phyloP scores from a whole-genome alignment of 1,140 invertebrate genomes.

The Cotesia chilonis region DNA sequence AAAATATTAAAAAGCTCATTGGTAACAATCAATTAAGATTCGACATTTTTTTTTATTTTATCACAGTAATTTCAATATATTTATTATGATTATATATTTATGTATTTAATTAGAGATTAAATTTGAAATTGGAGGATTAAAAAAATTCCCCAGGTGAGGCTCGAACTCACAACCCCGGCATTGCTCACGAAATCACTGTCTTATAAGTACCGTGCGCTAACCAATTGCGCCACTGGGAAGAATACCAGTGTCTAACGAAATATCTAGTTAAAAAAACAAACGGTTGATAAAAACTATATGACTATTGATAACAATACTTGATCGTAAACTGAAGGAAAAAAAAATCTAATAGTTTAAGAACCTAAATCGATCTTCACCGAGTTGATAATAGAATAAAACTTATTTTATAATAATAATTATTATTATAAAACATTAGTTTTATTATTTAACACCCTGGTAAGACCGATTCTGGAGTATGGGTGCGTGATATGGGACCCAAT shows the following conservation, averaged over 20 bases:
- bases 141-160: constrained; percentile 90
- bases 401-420: too few species aligned
- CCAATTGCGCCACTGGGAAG: constrained; percentile 96
- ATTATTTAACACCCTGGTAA: neutral
- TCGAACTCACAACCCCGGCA: constrained; percentile 98
- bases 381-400: too few species aligned
- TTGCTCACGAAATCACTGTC: constrained; percentile 85
- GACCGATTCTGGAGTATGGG: neutral
- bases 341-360: too few species aligned
- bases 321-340: too few species aligned
- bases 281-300: neutral
- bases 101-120: neutral
- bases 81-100: too few species aligned
- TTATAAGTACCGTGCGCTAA: constrained; percentile 98
- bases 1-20: neutral
- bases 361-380: too few species aligned
- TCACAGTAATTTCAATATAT: neutral
- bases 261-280: neutral
- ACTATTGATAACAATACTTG: too few species aligned
- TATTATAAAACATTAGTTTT: neutral
- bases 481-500: neutral
- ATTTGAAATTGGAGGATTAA: neutral
- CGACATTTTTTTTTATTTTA: neutral
- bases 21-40: too few species aligned
- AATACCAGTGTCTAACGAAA: neutral